phyloP scores from a whole-genome alignment of 2,113 vertebrate species.

The Corythoichthys haematopterus region DNA sequence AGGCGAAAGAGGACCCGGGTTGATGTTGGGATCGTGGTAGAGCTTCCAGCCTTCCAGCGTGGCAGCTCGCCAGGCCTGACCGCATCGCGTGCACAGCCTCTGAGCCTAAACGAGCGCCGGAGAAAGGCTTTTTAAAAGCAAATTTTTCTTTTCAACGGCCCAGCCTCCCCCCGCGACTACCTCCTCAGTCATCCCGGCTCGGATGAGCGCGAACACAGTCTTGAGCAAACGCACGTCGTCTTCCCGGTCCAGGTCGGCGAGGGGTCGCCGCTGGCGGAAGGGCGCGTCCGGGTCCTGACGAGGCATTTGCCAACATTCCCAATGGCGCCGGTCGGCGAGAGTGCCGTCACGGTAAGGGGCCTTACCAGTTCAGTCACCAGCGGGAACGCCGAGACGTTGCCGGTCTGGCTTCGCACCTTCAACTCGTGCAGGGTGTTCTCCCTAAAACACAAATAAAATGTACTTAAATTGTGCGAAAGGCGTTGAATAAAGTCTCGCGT shows the following conservation, averaged over 20 bases:
- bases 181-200: slow-evolving; percentile 96
- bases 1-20: slow-evolving; percentile 73
- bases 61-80: slow-evolving; percentile 96
- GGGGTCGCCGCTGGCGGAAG: slow-evolving; percentile 88
- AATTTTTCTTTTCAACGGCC: too few species aligned
- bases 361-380: slow-evolving; percentile 92
- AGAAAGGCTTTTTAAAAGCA: background rate
- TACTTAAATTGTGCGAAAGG: too few species aligned
- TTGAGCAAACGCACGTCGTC: slow-evolving; percentile 88
- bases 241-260: slow-evolving; percentile 92
- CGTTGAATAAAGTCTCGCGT: too few species aligned
- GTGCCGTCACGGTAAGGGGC: background rate
- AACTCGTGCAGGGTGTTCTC: slow-evolving; percentile 90
- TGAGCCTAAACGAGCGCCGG: slow-evolving; percentile 78
- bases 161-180: slow-evolving; percentile 48
- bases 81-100: slow-evolving; percentile 90
- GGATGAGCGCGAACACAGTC: slow-evolving; percentile 89
- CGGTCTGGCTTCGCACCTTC: slow-evolving; percentile 77
- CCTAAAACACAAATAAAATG: slow-evolving; percentile 69
- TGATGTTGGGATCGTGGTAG: slow-evolving; percentile 91
- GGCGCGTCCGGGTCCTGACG: slow-evolving; percentile 92
- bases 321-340: background rate
- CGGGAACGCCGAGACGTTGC: slow-evolving; percentile 73
- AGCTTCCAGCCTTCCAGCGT: slow-evolving; percentile 97
- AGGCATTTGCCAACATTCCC: background rate